phyloP scores from a whole-genome alignment of 2,113 vertebrate species.

The Chionomys nivalis region DNA sequence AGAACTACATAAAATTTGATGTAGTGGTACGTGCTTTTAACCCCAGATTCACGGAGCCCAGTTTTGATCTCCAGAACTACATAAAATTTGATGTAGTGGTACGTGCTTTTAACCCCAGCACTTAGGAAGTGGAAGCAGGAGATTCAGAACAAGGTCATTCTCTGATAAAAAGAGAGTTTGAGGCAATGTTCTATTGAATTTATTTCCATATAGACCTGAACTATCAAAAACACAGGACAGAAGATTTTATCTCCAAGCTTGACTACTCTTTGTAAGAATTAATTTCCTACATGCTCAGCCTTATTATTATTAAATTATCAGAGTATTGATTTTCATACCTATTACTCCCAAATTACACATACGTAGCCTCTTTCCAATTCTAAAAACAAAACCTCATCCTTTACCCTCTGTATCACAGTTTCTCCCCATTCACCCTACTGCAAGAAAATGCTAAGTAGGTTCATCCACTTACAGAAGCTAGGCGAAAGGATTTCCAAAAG shows the following conservation, averaged over 20 bases:
- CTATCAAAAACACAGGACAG: not conserved
- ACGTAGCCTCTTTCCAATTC: slow-evolving; percentile 16
- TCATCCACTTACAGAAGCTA: slow-evolving; percentile 84
- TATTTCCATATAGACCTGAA: slow-evolving; percentile 9
- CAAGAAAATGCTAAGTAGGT: not conserved
- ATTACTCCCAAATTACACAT: not conserved
- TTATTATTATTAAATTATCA: not conserved
- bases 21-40: no score
- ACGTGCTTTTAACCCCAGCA: not conserved
- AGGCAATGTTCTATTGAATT: not conserved
- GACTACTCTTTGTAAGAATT: slow-evolving; percentile 24
- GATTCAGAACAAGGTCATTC: not conserved
- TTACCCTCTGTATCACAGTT: not conserved
- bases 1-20: not conserved
- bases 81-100: not conserved
- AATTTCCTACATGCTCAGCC: not conserved
- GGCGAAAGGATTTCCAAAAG: slow-evolving; percentile 94
- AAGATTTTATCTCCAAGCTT: not conserved
- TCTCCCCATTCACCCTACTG: not conserved
- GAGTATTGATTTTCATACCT: not conserved
- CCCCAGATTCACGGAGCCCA: not conserved
- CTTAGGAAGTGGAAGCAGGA: not conserved
- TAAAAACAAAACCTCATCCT: slow-evolving; percentile 28
- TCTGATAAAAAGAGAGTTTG: not conserved
- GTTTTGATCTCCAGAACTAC: not conserved